These are phyloP conservation scores for Seira musarum DNA, from an alignment of 2,888 invertebrate genomes.

Conservation along the genomic window DNA sequence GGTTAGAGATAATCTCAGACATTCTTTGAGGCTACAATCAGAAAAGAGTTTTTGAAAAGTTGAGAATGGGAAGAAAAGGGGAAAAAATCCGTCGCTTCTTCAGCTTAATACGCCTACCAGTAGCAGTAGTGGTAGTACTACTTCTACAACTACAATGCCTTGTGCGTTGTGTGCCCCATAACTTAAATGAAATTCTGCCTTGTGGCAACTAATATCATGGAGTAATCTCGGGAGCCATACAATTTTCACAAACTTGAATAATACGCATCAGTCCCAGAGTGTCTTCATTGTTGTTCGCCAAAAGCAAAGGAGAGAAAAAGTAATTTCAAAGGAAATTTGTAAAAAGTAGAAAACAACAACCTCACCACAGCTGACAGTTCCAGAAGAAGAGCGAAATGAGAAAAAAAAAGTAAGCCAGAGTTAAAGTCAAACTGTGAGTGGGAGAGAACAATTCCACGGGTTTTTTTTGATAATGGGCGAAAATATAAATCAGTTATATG, in stretches of 20 bases:
- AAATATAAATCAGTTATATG: conserved; percentile 29
- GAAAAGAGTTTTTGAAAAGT: neutral
- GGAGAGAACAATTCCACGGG: neutral
- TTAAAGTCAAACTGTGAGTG: no score
- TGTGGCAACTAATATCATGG: conserved; percentile 40
- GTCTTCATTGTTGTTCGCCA: conserved; percentile 28
- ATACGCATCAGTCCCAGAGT: conserved; percentile 21
- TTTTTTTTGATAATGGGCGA: neutral
- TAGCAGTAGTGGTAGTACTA: no score
- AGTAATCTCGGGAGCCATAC: conserved; percentile 47
- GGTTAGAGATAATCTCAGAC: conserved; percentile 2
- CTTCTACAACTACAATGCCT: no score
- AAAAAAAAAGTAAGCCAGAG: conserved; percentile 44
- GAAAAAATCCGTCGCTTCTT: no score
- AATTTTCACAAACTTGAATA: conserved; percentile 44
- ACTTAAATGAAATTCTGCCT: conserved; percentile 44
- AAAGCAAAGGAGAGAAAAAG: conserved; percentile 15
- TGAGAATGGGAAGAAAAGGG: no score
- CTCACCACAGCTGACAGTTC: conserved; percentile 48
- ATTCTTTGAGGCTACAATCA: conserved; percentile 47
- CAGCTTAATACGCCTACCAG: no score
- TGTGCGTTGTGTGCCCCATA: conserved; percentile 11
- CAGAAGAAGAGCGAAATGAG: neutral
- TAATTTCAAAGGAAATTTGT: conserved; percentile 51
- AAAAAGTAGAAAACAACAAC: conserved; percentile 39